Conservation (phyloP, 30 jellyfish, hydroid and myxozoan genomes). For the Turritopsis dohrnii region DNA sequence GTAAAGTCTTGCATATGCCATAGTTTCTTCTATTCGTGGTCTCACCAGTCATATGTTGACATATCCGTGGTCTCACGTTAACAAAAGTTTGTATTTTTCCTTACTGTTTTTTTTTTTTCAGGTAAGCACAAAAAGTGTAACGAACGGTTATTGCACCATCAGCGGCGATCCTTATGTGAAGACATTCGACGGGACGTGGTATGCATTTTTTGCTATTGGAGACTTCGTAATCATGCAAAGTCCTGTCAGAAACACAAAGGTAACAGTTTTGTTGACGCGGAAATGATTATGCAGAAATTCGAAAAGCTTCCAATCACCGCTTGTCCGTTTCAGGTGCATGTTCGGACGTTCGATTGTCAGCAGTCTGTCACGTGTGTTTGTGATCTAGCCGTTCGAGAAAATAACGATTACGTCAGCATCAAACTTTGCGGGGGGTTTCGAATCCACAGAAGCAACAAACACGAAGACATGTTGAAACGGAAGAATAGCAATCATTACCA, state of each 20-base stretch:
- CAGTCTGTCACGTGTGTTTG: constrained; percentile 38
- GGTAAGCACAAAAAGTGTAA: background rate
- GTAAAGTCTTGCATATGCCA: no score
- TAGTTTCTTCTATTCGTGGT: no score
- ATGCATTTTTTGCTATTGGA: constrained; percentile 5
- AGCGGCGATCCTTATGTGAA: constrained; percentile 10
- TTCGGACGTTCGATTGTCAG: constrained; percentile 34
- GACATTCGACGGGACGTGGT: constrained; percentile 6
- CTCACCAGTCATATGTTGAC: no score
- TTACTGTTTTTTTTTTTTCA: background rate
- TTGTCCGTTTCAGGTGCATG: constrained; percentile 32
- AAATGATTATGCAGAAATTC: background rate
- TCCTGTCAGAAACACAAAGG: constrained; percentile 7
- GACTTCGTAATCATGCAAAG: constrained; percentile 8
- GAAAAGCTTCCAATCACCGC: background rate
- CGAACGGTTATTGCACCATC: constrained; percentile 6
- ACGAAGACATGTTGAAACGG: background rate
- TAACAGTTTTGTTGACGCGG: background rate
- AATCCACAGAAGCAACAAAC: background rate
- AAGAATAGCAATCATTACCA: background rate
- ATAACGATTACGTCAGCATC: constrained; percentile 27
- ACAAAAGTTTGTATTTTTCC: no score
- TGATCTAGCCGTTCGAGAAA: constrained; percentile 41
- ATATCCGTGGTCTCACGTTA: no score
- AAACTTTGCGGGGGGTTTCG: constrained; percentile 15